phyloP scores from a whole-genome alignment of 2,113 vertebrate species.

The Manacus vitellinus region DNA sequence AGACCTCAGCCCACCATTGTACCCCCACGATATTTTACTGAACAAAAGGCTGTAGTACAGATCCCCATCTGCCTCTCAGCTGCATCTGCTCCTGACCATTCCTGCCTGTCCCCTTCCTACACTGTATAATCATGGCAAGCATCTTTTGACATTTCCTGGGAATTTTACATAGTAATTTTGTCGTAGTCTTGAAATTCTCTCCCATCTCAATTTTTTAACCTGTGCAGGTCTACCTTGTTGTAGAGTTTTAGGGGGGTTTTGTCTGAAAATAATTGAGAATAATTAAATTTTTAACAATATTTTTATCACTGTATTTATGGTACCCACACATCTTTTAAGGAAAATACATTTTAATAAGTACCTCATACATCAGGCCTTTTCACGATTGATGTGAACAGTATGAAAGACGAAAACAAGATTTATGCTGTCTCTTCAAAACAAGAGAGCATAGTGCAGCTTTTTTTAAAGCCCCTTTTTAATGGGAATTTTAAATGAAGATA shows the following conservation, averaged over 20 bases:
- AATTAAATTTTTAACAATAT: neutral
- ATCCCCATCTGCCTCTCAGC: neutral
- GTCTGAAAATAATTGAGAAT: neutral
- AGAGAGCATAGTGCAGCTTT: slow-evolving; percentile 1
- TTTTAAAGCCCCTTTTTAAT: slow-evolving; percentile 26
- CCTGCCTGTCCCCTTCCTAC: neutral
- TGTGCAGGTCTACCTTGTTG: neutral
- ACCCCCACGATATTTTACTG: neutral
- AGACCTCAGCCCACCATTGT: neutral
- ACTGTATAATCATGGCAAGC: neutral
- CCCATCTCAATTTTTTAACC: neutral
- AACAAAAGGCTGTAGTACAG: neutral
- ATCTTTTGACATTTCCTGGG: neutral
- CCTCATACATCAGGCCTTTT: neutral
- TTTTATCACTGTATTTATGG: neutral
- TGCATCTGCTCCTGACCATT: neutral
- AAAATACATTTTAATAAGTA: neutral
- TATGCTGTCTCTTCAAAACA: slow-evolving; percentile 12
- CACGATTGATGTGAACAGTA: neutral
- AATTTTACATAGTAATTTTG: neutral
- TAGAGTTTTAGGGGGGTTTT: fast-evolving
- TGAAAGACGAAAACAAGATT: slow-evolving; percentile 32
- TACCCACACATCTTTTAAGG: neutral
- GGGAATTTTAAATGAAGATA: slow-evolving; percentile 3
- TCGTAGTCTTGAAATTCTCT: neutral